A percentile compares a stretch with the other conserved stretches of the same genome.
phyloP scores from a whole-genome alignment of 2,888 invertebrate genomes.

The Timema podura region DNA sequence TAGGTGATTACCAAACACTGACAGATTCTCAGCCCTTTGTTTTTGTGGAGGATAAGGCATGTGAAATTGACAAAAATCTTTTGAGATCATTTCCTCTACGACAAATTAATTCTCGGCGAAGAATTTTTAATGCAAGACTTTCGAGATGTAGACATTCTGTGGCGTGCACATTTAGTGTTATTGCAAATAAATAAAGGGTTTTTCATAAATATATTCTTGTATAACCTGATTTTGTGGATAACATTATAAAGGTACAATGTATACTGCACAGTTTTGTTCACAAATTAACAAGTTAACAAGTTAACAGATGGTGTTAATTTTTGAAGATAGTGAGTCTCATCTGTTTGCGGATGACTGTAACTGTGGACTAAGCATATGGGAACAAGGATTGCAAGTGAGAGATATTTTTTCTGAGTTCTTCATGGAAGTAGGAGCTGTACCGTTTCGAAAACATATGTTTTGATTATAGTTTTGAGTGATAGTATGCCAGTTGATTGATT shows the following conservation, averaged over 20 bases:
- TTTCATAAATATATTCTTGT: neutral
- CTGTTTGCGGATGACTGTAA: neutral
- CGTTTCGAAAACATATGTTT: conserved; percentile 9
- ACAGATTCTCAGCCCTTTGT: neutral
- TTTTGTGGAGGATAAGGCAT: neutral
- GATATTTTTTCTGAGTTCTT: neutral
- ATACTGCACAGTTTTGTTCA: neutral
- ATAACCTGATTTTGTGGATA: neutral
- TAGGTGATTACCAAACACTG: neutral
- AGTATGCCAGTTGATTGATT: too few species aligned
- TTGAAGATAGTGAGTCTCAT: neutral
- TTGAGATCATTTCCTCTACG: neutral
- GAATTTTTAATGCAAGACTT: neutral
- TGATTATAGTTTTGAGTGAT: neutral
- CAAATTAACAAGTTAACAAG: too few species aligned
- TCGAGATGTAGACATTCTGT: neutral
- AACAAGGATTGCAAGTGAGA: neutral
- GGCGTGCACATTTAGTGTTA: neutral
- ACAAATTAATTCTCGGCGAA: neutral
- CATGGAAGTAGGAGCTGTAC: conserved; percentile 1
- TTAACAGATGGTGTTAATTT: neutral
- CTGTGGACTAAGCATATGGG: neutral
- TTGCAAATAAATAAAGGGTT: conserved; percentile 8
- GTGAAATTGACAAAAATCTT: neutral
- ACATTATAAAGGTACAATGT: neutral